phyloP scores from a whole-genome alignment of 2,888 invertebrate species.

The Congeria kusceri region DNA sequence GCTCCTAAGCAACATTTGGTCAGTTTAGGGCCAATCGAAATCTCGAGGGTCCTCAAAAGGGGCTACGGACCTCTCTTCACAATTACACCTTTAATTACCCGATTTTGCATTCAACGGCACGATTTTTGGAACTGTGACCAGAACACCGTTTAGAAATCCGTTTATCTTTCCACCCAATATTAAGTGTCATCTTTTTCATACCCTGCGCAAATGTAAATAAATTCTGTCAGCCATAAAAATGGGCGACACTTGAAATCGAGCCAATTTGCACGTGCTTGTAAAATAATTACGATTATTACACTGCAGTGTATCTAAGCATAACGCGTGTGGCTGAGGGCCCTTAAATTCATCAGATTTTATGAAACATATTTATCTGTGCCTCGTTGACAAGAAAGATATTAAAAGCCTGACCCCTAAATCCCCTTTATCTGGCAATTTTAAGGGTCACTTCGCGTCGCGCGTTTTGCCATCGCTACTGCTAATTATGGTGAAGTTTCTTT shows the following conservation, averaged over 20 bases:
- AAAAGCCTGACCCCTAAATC: constrained; percentile 41
- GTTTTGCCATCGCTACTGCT: constrained; percentile 12
- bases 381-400: constrained; percentile 41
- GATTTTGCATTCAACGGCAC: constrained; percentile 52
- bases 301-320: constrained; percentile 25
- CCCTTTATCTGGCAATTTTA: constrained; percentile 25
- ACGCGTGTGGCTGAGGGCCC: constrained; percentile 45
- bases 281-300: constrained; percentile 54
- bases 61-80: constrained; percentile 28
- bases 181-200: constrained; percentile 38
- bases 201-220: constrained; percentile 48
- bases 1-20: constrained; percentile 50
- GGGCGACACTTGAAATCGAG: constrained; percentile 40
- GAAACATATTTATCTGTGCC: constrained; percentile 57
- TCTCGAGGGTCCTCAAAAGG: constrained; percentile 48
- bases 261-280: constrained; percentile 57
- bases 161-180: constrained; percentile 24
- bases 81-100: constrained; percentile 61
- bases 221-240: constrained; percentile 29
- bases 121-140: constrained; percentile 44
- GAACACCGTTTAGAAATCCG: constrained; percentile 27
- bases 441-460: constrained; percentile 44
- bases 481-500: constrained; percentile 27
- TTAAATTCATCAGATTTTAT: constrained; percentile 52
- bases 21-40: constrained; percentile 42